These are phyloP conservation scores for Chauna torquata DNA, from an alignment of 2,113 vertebrate species.

Conservation along the genomic window DNA sequence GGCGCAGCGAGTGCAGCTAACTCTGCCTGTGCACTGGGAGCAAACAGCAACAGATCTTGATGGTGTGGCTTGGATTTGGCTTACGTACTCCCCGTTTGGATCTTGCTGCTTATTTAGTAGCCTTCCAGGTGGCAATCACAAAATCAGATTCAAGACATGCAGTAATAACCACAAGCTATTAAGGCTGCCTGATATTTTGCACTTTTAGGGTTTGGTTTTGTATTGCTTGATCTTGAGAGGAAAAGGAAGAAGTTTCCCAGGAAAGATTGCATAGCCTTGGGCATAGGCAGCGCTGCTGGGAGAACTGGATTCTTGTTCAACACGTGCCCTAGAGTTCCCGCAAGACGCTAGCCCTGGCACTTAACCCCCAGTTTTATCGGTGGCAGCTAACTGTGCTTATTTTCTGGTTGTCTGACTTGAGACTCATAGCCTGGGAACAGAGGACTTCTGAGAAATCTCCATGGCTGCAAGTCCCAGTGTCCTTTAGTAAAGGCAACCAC, in stretches of 20 bases:
- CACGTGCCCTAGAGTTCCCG: neutral
- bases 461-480: neutral
- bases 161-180: neutral
- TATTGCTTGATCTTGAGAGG: neutral
- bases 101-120: neutral
- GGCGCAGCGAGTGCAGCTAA: neutral
- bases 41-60: neutral
- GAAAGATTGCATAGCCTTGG: neutral
- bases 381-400: neutral
- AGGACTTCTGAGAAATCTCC: neutral
- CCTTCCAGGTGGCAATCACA: neutral
- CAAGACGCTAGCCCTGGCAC: neutral
- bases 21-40: neutral
- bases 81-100: neutral
- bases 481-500: neutral
- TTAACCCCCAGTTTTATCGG: neutral
- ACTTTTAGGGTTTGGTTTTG: neutral
- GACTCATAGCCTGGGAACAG: neutral
- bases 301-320: neutral
- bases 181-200: neutral
- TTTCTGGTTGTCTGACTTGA: neutral
- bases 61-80: neutral
- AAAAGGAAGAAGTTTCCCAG: neutral
- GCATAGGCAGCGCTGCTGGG: neutral
- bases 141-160: neutral